Evolutionary conservation across 2,888 invertebrate species (phyloP).

Genomic region (Leucophenga montana): DNA sequence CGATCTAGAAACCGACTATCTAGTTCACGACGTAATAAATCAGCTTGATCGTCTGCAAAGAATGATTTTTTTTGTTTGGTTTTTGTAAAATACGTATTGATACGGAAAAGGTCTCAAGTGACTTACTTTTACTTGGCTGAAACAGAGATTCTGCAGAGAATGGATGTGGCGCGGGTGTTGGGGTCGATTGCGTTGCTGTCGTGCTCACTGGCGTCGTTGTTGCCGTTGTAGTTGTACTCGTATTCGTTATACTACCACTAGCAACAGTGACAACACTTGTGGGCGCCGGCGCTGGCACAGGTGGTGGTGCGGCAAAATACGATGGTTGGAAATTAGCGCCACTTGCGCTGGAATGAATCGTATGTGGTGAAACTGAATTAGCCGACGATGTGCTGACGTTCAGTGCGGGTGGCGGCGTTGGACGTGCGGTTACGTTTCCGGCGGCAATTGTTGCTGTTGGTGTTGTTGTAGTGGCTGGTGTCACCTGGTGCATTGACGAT

Average conservation of each 20-base stretch:
- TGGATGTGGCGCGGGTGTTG: slow-evolving; percentile 81
- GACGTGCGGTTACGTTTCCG: slow-evolving; percentile 73
- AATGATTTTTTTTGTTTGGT: neutral
- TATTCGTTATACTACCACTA: neutral
- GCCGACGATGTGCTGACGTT: slow-evolving; percentile 55
- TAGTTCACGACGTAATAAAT: slow-evolving; percentile 89
- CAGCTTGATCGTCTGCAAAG: slow-evolving; percentile 80
- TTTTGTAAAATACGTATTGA: slow-evolving; percentile 10
- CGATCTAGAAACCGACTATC: slow-evolving; percentile 93
- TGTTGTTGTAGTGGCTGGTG: slow-evolving; percentile 70
- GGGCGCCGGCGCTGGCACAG: slow-evolving; percentile 74
- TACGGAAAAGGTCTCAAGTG: neutral
- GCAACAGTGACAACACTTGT: neutral
- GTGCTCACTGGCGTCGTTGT: slow-evolving; percentile 44
- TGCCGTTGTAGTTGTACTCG: slow-evolving; percentile 46
- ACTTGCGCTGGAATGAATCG: slow-evolving; percentile 71
- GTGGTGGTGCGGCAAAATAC: slow-evolving; percentile 81
- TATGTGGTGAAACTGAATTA: slow-evolving; percentile 74
- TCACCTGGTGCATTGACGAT: slow-evolving; percentile 52
- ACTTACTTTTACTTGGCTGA: slow-evolving; percentile 82
- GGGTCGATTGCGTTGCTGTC: slow-evolving; percentile 35
- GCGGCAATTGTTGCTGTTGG: slow-evolving; percentile 71
- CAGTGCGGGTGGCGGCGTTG: slow-evolving; percentile 75
- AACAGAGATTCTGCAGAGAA: slow-evolving; percentile 92
- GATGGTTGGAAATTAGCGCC: slow-evolving; percentile 74